Evolutionary conservation across 2,888 invertebrate species (phyloP).

Genomic region (Aphidius colemani): DNA sequence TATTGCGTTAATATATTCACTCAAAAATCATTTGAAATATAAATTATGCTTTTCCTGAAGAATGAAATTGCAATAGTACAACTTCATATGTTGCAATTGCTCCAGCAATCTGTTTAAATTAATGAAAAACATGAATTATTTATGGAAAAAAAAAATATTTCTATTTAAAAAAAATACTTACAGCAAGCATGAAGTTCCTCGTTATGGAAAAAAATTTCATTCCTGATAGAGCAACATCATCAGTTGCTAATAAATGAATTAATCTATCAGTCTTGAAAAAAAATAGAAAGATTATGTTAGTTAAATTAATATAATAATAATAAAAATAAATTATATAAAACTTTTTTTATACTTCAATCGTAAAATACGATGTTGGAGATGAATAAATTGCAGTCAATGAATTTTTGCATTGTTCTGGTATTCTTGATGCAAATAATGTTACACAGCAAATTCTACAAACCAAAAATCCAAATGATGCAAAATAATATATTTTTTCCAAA

Average conservation of each 20-base stretch:
- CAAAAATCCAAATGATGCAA: constrained; percentile 62
- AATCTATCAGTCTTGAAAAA: constrained; percentile 53
- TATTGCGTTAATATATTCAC: too few species aligned
- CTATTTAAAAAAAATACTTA: constrained; percentile 47
- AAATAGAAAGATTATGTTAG: constrained; percentile 5
- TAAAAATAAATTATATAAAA: constrained; percentile 18
- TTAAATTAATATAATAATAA: not conserved
- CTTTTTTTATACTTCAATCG: constrained; percentile 55
- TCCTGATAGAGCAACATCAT: constrained; percentile 63
- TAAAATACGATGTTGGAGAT: constrained; percentile 59
- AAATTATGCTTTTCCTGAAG: too few species aligned
- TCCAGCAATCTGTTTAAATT: constrained; percentile 61
- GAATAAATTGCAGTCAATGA: constrained; percentile 59
- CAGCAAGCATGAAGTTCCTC: constrained; percentile 64
- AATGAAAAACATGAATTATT: constrained; percentile 3
- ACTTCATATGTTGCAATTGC: constrained; percentile 71
- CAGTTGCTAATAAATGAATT: constrained; percentile 54
- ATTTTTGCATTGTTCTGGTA: constrained; percentile 60
- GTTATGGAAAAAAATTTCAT: constrained; percentile 65
- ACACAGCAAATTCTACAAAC: constrained; percentile 60
- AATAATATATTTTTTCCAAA: constrained; percentile 58
- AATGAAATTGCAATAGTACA: constrained; percentile 66
- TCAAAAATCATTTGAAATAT: too few species aligned
- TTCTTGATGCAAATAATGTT: constrained; percentile 61
- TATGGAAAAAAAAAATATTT: not conserved